Evolutionary conservation across 1,140 invertebrate genomes (phyloP).

Genomic region (Drosophila arawakana): DNA sequence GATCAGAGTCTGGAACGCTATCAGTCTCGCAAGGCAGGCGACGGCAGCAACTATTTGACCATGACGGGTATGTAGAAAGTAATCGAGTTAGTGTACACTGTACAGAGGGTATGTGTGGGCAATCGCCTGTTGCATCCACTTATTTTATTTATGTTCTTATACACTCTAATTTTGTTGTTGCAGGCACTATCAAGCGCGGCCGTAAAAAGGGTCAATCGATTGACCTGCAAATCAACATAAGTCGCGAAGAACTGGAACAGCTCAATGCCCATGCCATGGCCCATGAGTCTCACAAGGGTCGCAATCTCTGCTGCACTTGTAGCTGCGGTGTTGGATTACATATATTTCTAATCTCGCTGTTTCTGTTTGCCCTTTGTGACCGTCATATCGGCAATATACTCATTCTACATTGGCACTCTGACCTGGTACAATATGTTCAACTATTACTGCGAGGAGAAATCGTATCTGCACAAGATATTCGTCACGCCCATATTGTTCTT

Average conservation of each 20-base stretch:
- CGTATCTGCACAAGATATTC: conserved; percentile 86
- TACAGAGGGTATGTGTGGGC: too few relatives aligned
- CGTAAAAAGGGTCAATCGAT: conserved; percentile 90
- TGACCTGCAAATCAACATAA: conserved; percentile 90
- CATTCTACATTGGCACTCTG: conserved; percentile 91
- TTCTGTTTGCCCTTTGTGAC: conserved; percentile 89
- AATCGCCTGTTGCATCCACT: too few relatives aligned
- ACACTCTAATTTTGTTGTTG: not conserved
- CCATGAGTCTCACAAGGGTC: conserved; percentile 86
- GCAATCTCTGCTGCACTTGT: conserved; percentile 86
- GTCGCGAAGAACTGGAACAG: conserved; percentile 88
- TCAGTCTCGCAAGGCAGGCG: conserved; percentile 84
- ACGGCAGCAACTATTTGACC: conserved; percentile 86
- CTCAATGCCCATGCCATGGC: conserved; percentile 88
- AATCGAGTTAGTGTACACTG: too few relatives aligned
- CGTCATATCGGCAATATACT: conserved; percentile 87
- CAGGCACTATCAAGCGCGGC: conserved; percentile 89
- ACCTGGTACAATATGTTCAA: conserved; percentile 92
- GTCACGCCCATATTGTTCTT: conserved; percentile 89
- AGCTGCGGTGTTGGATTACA: conserved; percentile 88
- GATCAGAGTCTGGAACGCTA: conserved; percentile 85
- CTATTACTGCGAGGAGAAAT: conserved; percentile 89
- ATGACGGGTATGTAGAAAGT: conserved; percentile 85
- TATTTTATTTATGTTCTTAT: not conserved
- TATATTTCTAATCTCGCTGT: conserved; percentile 88